Conservation (phyloP, 2,113 vertebrate genomes). For the Anhinga rufa region DNA sequence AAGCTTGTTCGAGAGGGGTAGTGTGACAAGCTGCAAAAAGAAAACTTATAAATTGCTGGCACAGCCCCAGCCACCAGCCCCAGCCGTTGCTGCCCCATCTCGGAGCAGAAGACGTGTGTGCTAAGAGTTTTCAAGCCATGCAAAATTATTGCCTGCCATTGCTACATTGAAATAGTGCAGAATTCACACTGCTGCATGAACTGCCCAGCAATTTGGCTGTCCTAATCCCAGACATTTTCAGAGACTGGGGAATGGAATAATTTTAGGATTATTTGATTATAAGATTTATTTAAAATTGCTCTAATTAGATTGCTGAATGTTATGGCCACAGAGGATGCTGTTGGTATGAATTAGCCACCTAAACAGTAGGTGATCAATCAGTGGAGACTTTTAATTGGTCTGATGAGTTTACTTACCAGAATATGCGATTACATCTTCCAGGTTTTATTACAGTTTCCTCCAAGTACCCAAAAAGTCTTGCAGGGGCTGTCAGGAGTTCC, state of each 20-base stretch:
- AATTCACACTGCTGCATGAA: not conserved
- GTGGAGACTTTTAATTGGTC: constrained; percentile 10
- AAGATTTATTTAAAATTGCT: constrained; percentile 28
- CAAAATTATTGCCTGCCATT: not conserved
- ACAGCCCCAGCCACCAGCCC: not conserved
- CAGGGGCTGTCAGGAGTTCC: not conserved
- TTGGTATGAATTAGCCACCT: constrained; percentile 29
- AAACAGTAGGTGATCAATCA: not conserved
- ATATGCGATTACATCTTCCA: not conserved
- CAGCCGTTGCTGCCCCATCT: not conserved
- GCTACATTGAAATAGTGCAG: not conserved
- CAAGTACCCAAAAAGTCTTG: not conserved
- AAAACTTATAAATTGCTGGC: not conserved
- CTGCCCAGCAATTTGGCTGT: not conserved
- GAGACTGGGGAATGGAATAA: not conserved
- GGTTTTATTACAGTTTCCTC: not conserved
- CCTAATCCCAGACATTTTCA: not conserved
- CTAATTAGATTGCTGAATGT: not conserved
- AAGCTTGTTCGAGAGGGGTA: not conserved
- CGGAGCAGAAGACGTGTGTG: accelerated
- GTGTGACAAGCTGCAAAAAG: not conserved
- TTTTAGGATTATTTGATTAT: constrained; percentile 15
- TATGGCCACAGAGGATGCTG: not conserved
- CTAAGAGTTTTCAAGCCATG: not conserved
- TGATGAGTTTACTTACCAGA: not conserved